A percentile compares a stretch with the other conserved stretches of the same genome.
Conservation (phyloP, 2,888 invertebrate genomes). For the Zeuzera pyrina region DNA sequence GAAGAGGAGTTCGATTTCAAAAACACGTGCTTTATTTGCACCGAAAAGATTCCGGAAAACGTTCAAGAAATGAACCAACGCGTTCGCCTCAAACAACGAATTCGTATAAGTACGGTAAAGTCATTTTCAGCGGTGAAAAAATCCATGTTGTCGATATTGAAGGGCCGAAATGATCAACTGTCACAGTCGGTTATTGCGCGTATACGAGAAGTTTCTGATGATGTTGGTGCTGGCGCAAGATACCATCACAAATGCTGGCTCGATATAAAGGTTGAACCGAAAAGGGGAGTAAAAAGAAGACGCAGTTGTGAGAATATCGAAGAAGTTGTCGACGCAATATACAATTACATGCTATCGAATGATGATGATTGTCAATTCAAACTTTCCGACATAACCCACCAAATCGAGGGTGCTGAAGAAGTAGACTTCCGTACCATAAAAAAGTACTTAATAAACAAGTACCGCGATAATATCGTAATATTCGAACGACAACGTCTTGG, state of each 20-base stretch:
- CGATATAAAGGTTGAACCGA: background rate
- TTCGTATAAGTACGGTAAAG: too few relatives aligned
- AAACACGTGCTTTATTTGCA: background rate
- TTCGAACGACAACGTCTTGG: background rate
- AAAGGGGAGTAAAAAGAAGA: background rate
- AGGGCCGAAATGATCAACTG: background rate
- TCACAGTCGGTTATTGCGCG: background rate
- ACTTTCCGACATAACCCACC: background rate
- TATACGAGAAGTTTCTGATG: background rate
- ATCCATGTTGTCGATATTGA: too few relatives aligned
- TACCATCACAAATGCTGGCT: background rate
- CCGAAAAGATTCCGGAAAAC: background rate
- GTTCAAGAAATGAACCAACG: background rate
- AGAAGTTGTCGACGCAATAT: background rate
- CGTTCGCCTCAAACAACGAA: background rate
- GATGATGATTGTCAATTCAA: background rate
- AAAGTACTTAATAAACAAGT: background rate
- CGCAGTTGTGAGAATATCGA: background rate
- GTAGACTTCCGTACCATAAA: background rate
- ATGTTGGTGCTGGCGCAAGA: background rate
- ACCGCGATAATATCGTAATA: background rate
- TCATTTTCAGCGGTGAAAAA: too few relatives aligned
- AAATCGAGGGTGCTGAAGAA: background rate
- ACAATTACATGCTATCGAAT: background rate
- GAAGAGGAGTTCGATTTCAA: background rate